A percentile compares a stretch with the other conserved stretches of the same genome.
phyloP scores from a whole-genome alignment of 1,140 invertebrate species.

The Paramacrobiotus metropolitanus region DNA sequence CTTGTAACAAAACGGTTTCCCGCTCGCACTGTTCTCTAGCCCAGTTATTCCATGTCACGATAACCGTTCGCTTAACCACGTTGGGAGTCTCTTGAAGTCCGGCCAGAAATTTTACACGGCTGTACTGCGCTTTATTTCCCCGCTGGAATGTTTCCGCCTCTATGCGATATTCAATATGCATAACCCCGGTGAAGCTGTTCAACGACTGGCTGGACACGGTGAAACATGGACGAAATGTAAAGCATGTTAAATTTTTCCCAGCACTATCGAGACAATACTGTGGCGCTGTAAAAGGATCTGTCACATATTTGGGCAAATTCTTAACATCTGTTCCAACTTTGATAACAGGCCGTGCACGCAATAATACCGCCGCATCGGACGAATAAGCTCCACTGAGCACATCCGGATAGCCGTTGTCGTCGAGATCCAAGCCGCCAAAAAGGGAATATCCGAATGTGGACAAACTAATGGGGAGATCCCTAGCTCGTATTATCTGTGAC shows the following conservation, averaged over 20 bases:
- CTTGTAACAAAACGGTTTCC: slow-evolving; percentile 13
- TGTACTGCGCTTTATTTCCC: slow-evolving; percentile 39
- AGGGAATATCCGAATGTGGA: slow-evolving; percentile 67
- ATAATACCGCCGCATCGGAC: slow-evolving; percentile 36
- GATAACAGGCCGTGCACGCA: slow-evolving; percentile 9
- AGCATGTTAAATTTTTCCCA: slow-evolving; percentile 22
- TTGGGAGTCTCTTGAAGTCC: slow-evolving; percentile 17
- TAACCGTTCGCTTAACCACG: slow-evolving; percentile 16
- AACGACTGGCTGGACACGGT: slow-evolving; percentile 28
- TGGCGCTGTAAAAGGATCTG: neutral
- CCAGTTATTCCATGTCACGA: neutral
- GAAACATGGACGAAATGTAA: slow-evolving; percentile 65
- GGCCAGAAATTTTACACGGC: slow-evolving; percentile 43
- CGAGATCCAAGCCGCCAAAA: slow-evolving; percentile 64
- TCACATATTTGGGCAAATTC: neutral
- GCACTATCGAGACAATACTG: neutral
- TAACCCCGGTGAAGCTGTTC: slow-evolving; percentile 8
- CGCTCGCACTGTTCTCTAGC: neutral
- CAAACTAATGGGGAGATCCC: slow-evolving; percentile 27
- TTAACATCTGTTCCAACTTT: neutral
- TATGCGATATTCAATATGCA: slow-evolving; percentile 39
- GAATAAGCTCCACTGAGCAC: slow-evolving; percentile 66
- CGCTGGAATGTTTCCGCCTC: slow-evolving; percentile 54
- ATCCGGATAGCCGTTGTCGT: slow-evolving; percentile 78
- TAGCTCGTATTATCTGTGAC: slow-evolving; percentile 29